Evolutionary conservation across 2,888 invertebrate genomes (phyloP), one percentile per base, ranked within the genome.

Genomic region (Xestia sexstrigata): DNA sequence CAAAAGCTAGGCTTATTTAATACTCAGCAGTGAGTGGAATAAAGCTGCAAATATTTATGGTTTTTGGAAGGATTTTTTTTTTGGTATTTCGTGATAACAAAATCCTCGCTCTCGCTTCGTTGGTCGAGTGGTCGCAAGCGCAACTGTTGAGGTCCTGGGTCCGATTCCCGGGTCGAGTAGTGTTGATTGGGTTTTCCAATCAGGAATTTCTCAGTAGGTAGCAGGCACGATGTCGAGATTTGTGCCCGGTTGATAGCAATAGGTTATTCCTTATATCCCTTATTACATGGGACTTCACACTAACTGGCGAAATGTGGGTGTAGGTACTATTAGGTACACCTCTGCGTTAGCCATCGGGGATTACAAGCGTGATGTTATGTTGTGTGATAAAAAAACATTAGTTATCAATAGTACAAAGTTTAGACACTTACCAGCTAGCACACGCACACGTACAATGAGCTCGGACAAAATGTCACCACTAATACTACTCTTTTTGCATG

Each of bases 391-490:
- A 35, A n/a, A 45, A 30, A 45, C 26, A 39, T 78, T 47, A 45
- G 15, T 60, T 52, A 58, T 65, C 79, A 20, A 15, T n/a, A 42
- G 30, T 30, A 42, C 49, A 66, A 71, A 60, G 79, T 73, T 58
- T 35, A 35, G 35, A 35, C 35, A 35, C 35, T 35, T 4, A 35
- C 35, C 4, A 35, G 35, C 35, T 35, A 35, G 35, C 35, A 35
- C 4, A 35, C 35, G 35, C 35, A 35, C 4, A 4, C 4, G 35
- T n/a, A n/a, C n/a, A n/a, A n/a, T n/a, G n/a, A n/a, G n/a, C n/a
- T n/a, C n/a, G n/a, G n/a, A n/a, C n/a, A n/a, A n/a, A n/a, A n/a
- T n/a, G n/a, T n/a, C n/a, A n/a, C n/a, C n/a, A n/a, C n/a, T n/a
- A n/a, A n/a, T n/a, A n/a, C n/a, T n/a, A n/a, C n/a, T n/a, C n/a